Conservation (phyloP, 2,113 vertebrate genomes). For the Eulacestoma nigropectus region DNA sequence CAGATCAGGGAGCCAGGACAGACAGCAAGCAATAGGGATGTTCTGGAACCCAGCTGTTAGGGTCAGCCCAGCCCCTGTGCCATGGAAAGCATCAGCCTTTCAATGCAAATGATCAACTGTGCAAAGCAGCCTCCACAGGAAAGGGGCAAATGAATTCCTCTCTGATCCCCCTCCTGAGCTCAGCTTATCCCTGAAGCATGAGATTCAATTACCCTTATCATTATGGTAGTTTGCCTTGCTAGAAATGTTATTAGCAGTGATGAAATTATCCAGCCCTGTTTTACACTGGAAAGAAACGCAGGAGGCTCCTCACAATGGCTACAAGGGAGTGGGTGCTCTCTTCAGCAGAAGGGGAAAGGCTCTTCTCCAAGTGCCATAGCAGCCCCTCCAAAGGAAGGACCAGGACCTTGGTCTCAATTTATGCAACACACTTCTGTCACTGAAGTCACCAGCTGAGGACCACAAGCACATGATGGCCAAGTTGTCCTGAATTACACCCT, state of each 20-base stretch:
- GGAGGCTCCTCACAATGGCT: not conserved
- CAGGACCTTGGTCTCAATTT: not conserved
- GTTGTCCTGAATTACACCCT: not conserved
- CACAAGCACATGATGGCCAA: not conserved
- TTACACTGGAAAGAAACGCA: not conserved
- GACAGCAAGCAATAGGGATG: not conserved
- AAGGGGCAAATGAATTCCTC: constrained; percentile 7
- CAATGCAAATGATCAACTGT: not conserved
- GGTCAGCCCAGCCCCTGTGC: not conserved
- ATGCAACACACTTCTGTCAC: no score
- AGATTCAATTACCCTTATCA: constrained; percentile 66
- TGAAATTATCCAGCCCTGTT: constrained; percentile 51
- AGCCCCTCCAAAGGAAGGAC: not conserved
- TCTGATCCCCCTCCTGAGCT: constrained; percentile 12
- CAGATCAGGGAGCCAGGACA: not conserved
- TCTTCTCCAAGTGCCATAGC: not conserved
- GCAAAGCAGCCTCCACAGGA: not conserved
- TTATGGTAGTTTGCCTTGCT: constrained; percentile 18
- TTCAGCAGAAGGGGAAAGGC: not conserved
- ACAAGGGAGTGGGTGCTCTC: not conserved
- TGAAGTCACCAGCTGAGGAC: not conserved
- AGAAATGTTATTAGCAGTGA: constrained; percentile 42
- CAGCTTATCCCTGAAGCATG: constrained; percentile 43
- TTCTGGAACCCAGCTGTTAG: not conserved
- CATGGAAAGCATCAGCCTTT: not conserved